Evolutionary conservation across 1,140 invertebrate genomes (phyloP).

Genomic region (Medauroidea extradentata): DNA sequence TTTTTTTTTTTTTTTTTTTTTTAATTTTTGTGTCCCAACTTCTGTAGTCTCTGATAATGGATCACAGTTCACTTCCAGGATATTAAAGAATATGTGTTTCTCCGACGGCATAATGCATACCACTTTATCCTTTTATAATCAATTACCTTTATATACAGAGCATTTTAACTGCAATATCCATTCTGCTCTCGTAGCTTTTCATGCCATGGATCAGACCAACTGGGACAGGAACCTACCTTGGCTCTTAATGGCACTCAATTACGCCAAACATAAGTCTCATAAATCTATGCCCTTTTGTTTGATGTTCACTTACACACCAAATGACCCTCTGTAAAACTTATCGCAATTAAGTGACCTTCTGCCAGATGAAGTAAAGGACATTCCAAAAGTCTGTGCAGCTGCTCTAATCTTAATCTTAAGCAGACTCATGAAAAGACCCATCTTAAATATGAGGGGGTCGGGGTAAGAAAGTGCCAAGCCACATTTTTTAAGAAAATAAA

Average conservation of each 20-base stretch:
- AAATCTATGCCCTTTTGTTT: not conserved
- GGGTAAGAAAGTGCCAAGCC: no score
- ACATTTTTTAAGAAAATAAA: no score
- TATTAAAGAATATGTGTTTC: not conserved
- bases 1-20: no score
- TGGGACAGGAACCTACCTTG: not conserved
- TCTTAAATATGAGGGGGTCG: no score
- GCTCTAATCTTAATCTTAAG: no score
- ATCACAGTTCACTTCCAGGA: not conserved
- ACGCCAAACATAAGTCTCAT: not conserved
- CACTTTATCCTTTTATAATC: not conserved
- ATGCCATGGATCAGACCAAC: fast-evolving
- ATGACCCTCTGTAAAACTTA: not conserved
- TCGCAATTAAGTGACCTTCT: not conserved
- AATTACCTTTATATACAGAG: not conserved
- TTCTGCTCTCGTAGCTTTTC: no score
- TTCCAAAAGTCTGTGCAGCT: no score
- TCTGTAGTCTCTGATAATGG: not conserved
- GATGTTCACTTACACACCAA: not conserved
- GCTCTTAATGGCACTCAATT: not conserved
- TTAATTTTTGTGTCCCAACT: not conserved
- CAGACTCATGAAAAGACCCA: no score
- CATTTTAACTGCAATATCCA: no score
- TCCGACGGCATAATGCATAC: not conserved
- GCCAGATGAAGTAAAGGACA: no score